Percentiles rank a stretch among this genome's conserved stretches.
phyloP scores from a whole-genome alignment of 2,888 invertebrate species.

The Ormyrus rosae region DNA sequence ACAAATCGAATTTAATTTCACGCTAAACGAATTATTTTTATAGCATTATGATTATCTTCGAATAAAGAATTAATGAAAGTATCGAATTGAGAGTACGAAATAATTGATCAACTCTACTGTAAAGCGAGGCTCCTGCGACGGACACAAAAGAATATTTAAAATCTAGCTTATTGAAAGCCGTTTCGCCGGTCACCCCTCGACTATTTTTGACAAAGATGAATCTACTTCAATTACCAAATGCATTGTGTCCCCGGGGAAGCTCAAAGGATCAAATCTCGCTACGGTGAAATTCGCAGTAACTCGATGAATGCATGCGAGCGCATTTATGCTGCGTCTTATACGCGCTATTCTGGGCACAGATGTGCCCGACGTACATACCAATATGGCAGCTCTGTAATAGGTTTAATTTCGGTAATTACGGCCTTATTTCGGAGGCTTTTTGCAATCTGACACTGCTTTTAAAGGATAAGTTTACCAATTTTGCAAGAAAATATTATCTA shows the following conservation, averaged over 20 bases:
- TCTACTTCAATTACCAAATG: conserved; percentile 31
- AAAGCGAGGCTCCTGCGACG: not conserved
- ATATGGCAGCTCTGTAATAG: no score
- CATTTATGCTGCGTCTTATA: not conserved
- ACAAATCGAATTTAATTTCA: no score
- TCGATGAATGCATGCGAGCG: conserved; percentile 13
- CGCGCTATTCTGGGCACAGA: no score
- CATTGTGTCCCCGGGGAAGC: conserved; percentile 17
- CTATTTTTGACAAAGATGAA: conserved; percentile 34
- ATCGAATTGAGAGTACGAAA: conserved; percentile 12
- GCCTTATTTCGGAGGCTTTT: no score
- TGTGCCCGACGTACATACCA: no score
- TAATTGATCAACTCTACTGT: not conserved
- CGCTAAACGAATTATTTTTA: no score
- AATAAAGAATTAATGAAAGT: not conserved
- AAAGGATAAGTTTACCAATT: no score
- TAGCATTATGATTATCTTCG: not conserved
- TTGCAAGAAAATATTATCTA: no score
- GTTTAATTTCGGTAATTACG: no score
- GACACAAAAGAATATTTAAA: conserved; percentile 16
- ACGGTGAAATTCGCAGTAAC: no score
- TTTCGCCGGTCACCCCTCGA: conserved; percentile 1
- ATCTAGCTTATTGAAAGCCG: not conserved
- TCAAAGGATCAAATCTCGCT: conserved; percentile 31
- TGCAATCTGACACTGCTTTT: no score